Evolutionary conservation across 2,888 invertebrate genomes (phyloP), one percentile per base, ranked within the genome.

Genomic region (Malthinus flaveolus): DNA sequence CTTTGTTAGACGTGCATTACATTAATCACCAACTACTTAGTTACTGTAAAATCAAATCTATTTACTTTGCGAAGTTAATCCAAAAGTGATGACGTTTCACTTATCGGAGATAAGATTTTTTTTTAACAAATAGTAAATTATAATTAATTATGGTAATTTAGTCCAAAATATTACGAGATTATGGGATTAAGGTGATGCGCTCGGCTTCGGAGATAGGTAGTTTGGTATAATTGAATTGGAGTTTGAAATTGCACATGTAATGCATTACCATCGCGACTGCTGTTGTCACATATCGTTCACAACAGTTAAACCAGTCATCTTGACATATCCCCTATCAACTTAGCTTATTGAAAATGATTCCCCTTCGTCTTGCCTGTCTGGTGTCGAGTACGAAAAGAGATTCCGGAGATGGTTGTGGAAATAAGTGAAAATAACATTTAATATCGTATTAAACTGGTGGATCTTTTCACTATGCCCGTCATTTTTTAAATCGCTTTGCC

Each of bases 261-360:
- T 45, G 49, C 42, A 50, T 49, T 49, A 49, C 54, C 50, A 46
- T 53, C 49, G 58, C 58, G 49, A 50, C 47, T 59, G 54, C 59
- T 56, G 59, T 56, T 63, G 61, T 63, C 62, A 65, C 62, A 62
- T 62, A 63, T 63, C 65, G 57, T 59, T 65, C 63, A 62, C 47
- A 62, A 56, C 63, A 63, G 63, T 63, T 63, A 65, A 65, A 63
- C 61, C 61, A 55, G 57, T 39, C 59, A 54, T 53, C 56, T 55
- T 56, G 56, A 50, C 47, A 56, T 56, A 59, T 54, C 59, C 55
- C 59, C 59, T 39, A 39, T 46, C 59, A 47, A 49, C 31, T 23
- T 45, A 49, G 49, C 49, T 55, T 59, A 59, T 59, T 59, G 56
- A 59, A 59, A 59, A 59, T 56, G 55, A 56, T 56, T 55, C 59